phyloP scores from a whole-genome alignment of 2,797 vertebrate species.

The Pantherophis alleghaniensis region DNA sequence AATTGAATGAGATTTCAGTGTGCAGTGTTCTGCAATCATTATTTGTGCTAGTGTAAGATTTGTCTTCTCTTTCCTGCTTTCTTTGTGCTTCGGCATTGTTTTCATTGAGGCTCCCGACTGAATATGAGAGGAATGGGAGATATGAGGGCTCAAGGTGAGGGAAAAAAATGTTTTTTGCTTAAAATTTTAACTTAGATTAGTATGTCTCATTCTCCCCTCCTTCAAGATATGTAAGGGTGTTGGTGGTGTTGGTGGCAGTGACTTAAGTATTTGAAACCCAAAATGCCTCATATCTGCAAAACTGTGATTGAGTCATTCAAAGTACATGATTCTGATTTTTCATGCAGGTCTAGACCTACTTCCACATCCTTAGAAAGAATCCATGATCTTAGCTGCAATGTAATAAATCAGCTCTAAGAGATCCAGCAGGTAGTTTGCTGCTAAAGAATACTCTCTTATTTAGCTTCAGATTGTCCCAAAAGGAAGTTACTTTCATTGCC shows the following conservation, averaged over 20 bases:
- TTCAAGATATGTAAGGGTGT: constrained; percentile 44
- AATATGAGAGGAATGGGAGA: constrained; percentile 99
- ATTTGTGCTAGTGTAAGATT: constrained; percentile 69
- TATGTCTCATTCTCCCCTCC: constrained; percentile 50
- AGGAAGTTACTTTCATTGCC: constrained; percentile 8
- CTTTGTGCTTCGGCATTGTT: constrained; percentile 75
- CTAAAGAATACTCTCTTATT: not conserved
- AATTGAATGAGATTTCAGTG: constrained; percentile 58
- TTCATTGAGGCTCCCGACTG: constrained; percentile 92
- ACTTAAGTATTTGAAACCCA: constrained; percentile 47
- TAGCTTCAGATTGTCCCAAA: not conserved
- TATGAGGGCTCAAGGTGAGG: constrained; percentile 99
- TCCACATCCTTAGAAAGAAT: constrained; percentile 33
- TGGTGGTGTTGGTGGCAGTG: constrained; percentile 34
- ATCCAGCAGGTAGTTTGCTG: constrained; percentile 22
- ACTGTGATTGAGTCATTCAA: constrained; percentile 51
- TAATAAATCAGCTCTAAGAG: constrained; percentile 36
- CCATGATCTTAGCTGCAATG: constrained; percentile 34
- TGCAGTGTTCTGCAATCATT: constrained; percentile 50
- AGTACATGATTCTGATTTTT: constrained; percentile 44
- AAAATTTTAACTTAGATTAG: constrained; percentile 59
- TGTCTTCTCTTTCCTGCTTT: constrained; percentile 80
- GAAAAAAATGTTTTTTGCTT: constrained; percentile 68
- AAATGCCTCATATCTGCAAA: constrained; percentile 55
- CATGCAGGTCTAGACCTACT: constrained; percentile 39